phyloP scores from a whole-genome alignment of 1,140 invertebrate genomes.

The Drosophila murphyi region DNA sequence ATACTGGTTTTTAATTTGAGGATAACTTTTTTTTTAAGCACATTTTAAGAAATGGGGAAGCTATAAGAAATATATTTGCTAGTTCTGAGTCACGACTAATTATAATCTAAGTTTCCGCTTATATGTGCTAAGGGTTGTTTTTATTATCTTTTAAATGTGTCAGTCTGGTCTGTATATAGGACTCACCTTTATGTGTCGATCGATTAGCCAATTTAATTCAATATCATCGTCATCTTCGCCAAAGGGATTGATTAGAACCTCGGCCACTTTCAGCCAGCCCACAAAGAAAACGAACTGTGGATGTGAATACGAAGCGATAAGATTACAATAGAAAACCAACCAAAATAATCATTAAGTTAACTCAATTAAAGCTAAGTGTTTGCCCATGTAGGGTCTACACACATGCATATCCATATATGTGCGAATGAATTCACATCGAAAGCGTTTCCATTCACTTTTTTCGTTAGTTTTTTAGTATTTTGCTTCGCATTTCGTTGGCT shows the following conservation, averaged over 20 bases:
- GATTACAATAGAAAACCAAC: slow-evolving; percentile 35
- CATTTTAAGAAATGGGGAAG: slow-evolving; percentile 22
- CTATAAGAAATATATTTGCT: slow-evolving; percentile 24
- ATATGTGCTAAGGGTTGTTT: too few species aligned
- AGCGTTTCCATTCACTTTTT: slow-evolving; percentile 64
- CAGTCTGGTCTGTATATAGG: background rate
- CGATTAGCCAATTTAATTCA: slow-evolving; percentile 95
- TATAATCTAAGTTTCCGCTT: background rate
- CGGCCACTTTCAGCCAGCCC: slow-evolving; percentile 97
- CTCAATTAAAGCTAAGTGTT: slow-evolving; percentile 24
- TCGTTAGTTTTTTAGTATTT: slow-evolving; percentile 13
- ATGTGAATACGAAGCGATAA: slow-evolving; percentile 49
- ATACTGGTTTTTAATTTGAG: slow-evolving; percentile 52
- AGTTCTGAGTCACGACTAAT: background rate
- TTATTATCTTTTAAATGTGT: background rate
- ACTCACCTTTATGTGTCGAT: slow-evolving; percentile 93
- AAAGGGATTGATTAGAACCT: slow-evolving; percentile 96
- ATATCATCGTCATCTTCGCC: slow-evolving; percentile 98
- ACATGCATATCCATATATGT: slow-evolving; percentile 1
- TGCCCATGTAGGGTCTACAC: background rate
- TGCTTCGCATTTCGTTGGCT: slow-evolving; percentile 21
- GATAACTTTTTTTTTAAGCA: slow-evolving; percentile 3
- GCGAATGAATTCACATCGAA: slow-evolving; percentile 23
- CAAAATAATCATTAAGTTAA: slow-evolving; percentile 30
- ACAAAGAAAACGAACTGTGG: slow-evolving; percentile 98